Evolutionary conservation across 2,888 invertebrate genomes (phyloP), one percentile per base, ranked within the genome.

Genomic region (Hydraecia micacea): DNA sequence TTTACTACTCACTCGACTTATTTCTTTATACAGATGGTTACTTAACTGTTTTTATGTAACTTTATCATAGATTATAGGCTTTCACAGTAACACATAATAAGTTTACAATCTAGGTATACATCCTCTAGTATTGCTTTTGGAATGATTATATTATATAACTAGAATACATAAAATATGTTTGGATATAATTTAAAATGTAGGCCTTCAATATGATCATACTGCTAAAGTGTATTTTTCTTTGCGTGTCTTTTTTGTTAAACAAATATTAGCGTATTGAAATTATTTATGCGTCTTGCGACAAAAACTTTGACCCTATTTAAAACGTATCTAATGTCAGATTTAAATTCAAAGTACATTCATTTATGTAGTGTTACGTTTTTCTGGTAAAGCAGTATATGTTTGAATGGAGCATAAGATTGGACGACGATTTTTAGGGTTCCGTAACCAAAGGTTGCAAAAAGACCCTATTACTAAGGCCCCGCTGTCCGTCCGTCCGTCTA

Each of bases 71-170:
- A 58, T 21, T 60, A 11, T 46, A n/a, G n/a, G 18, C 9, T 49
- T 60, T 68, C 2, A n/a, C 49, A 79, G 66, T 49, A 49, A 46
- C n/a, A 58, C 25, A 58, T 36, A 18, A 58, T 25, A 36, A 49
- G 7, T 49, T 25, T 21, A 75, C 11, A n/a, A 70, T 21, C 36
- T 36, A n/a, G n/a, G n/a, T n/a, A 36, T 18, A 46, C 58, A 15
- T 49, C 21, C 39, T 18, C 39, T 49, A 74, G 49, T 81, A 67
- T 79, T 74, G 46, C 74, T 75, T 67, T 9, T 68, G 81, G 82
- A 74, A 80, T 65, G 46, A 63, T 79, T 58, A 46, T 46, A 81
- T 36, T 52, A 62, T 21, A 65, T 46, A 39, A 39, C 28, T 36
- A n/a, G 18, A 46, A 55, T 69, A 67, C 18, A 39, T 49, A 42